Evolutionary conservation across 1,140 invertebrate species (phyloP).

Genomic region (Trichomalopsis sarcophagae): DNA sequence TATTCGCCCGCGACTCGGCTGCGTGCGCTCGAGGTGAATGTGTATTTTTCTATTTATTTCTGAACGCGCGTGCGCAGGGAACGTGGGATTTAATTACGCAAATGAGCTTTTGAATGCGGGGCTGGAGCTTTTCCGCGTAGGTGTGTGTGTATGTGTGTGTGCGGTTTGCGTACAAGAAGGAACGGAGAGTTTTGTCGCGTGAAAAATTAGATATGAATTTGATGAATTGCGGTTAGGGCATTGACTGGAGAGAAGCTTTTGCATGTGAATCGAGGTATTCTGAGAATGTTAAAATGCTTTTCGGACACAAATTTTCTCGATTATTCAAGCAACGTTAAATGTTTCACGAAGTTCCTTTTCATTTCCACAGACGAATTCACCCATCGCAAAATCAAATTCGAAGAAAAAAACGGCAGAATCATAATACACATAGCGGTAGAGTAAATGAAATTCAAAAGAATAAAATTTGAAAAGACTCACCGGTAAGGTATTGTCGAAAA

Average conservation of each 20-base stretch:
- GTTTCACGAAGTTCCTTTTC: too few species aligned
- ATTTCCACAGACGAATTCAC: too few species aligned
- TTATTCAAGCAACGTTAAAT: too few species aligned
- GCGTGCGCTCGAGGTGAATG: neutral
- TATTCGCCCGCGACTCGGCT: slow-evolving; percentile 15
- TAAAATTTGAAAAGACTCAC: slow-evolving; percentile 72
- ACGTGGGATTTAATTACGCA: neutral
- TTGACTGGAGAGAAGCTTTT: too few species aligned
- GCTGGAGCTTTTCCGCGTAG: neutral
- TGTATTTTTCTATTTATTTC: slow-evolving; percentile 26
- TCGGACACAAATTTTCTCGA: too few species aligned
- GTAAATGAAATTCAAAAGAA: too few species aligned
- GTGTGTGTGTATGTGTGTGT: neutral
- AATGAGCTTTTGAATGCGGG: neutral
- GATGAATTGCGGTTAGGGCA: neutral
- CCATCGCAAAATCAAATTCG: too few species aligned
- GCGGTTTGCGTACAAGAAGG: neutral
- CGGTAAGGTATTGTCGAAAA: slow-evolving; percentile 84
- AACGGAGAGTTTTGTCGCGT: neutral
- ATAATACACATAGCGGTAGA: too few species aligned
- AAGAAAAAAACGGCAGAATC: too few species aligned
- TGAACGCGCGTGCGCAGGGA: neutral
- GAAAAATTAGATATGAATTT: neutral
- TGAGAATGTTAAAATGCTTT: too few species aligned
- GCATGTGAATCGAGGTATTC: too few species aligned